Evolutionary conservation across 2,888 invertebrate species (phyloP), one percentile per base, ranked within the genome.

Genomic region (Andrena fulva): DNA sequence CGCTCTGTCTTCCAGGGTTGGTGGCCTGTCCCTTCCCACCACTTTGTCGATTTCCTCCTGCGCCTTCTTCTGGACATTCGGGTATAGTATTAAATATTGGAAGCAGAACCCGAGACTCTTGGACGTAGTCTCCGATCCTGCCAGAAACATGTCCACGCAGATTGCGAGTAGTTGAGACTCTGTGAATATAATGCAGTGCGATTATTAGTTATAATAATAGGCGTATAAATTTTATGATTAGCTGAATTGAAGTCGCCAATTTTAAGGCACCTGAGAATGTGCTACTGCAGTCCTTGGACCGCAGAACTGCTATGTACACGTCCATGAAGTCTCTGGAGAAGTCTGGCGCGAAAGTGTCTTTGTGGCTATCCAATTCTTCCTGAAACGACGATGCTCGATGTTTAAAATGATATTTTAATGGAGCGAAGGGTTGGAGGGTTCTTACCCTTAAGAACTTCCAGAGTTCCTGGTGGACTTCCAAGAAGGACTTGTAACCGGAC

Each of bases 111-210:
- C 96, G 90, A 98, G 94, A 48, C 96, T 96, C 92, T 98, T 97
- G 70, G 96, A 96, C 0, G 98, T 97, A 0, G 98, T 98, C 94
- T 98, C 98, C 0, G 97, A 97, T 0, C 98, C 98, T 29, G 98
- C 98, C 95, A 98, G 96, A 89, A 98, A 98, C 95, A 98, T 96
- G 89, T 98, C 98, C 95, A 98, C 95, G 89, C 97, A 97, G 89
- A 97, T 96, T 0, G 97, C 97, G 76, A 98, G 93, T 70, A 98
- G 93, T 89, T 98, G 98, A 8, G 96, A 95, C 92, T 98, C 97
- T 85, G 70, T 10, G 59, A 79, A 69, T 16, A 48, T 35, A 24
- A 33, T 16, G 5, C 29, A 6, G 1, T n/a, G 12, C 0, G 20
- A 20, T 54, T 24, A 31, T 12, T 16, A 75, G 35, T 24, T 1